Evolutionary conservation across 2,888 invertebrate genomes (phyloP).

Genomic region (Cephus rjabovi): DNA sequence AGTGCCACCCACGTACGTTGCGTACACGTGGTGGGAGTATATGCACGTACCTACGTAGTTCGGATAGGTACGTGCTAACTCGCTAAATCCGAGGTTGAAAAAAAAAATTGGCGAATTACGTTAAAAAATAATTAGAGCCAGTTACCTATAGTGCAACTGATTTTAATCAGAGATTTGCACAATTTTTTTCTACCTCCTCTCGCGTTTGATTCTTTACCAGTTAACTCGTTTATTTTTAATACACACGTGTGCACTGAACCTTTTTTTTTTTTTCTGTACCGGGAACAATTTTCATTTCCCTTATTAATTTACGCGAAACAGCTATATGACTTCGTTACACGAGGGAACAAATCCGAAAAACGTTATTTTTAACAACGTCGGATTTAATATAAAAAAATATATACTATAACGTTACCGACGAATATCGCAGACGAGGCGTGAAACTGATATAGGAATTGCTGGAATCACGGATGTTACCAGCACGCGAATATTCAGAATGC

Average conservation of each 20-base stretch:
- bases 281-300: neutral
- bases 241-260: neutral
- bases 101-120: neutral
- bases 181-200: neutral
- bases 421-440: neutral
- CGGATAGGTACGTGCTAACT: neutral
- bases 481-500: neutral
- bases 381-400: neutral
- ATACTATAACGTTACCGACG: neutral
- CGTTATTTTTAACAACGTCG: neutral
- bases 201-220: neutral
- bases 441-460: neutral
- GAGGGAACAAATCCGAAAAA: neutral
- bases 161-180: neutral
- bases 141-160: neutral
- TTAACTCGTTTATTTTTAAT: neutral
- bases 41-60: neutral
- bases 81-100: neutral
- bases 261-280: neutral
- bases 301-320: neutral
- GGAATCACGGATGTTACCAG: neutral
- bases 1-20: neutral
- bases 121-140: neutral
- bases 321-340: neutral
- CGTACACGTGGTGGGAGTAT: neutral